Percentiles rank a stretch among this genome's conserved stretches.
These are phyloP conservation scores for Chelonia mydas DNA, from an alignment of 2,797 vertebrate genomes.

Conservation along the genomic window DNA sequence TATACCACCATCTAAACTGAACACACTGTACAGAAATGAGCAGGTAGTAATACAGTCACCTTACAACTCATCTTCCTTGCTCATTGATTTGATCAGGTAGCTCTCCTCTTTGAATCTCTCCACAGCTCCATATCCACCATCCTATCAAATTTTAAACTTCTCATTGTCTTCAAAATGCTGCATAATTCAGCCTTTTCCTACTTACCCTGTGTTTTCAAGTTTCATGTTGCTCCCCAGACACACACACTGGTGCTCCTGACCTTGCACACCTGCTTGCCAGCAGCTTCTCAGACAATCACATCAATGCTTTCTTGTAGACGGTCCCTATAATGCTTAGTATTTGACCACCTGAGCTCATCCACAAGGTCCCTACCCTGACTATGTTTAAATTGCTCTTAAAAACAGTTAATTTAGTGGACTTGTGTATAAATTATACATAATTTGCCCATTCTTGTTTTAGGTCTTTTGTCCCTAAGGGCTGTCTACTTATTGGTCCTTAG, in stretches of 20 bases:
- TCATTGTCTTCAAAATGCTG: neutral
- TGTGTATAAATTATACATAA: neutral
- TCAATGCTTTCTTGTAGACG: neutral
- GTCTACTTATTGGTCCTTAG: neutral
- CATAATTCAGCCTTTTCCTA: neutral
- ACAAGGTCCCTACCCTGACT: neutral
- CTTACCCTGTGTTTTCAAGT: neutral
- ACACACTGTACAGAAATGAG: neutral
- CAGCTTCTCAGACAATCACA: conserved; percentile 13
- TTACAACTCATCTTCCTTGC: neutral
- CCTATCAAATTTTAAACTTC: neutral
- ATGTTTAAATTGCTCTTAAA: neutral
- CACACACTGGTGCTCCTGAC: neutral
- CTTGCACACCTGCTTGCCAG: neutral
- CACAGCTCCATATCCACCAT: neutral
- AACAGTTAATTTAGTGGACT: neutral
- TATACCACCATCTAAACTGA: neutral
- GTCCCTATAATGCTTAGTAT: neutral
- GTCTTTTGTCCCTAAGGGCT: neutral
- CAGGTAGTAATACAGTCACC: neutral
- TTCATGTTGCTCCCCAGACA: neutral
- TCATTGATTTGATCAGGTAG: neutral
- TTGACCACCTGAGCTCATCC: neutral
- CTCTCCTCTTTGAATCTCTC: neutral
- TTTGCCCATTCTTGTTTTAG: neutral